Evolutionary conservation across 2,797 vertebrate genomes (phyloP), one percentile per base, ranked within the genome.

Genomic region (Knipowitschia caucasica): DNA sequence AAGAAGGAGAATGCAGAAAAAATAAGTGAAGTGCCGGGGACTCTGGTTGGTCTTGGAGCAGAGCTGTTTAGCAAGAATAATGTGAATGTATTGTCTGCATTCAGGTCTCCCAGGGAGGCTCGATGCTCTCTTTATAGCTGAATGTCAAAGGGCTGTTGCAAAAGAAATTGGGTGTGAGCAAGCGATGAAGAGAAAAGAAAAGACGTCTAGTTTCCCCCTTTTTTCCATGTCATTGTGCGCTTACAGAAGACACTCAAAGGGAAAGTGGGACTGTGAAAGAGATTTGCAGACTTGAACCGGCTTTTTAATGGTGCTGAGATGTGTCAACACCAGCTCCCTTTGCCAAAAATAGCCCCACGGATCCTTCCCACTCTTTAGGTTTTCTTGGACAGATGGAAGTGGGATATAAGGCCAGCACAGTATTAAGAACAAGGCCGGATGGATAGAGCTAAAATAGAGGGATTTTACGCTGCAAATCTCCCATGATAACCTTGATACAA

Each of bases 381-480:
- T 2, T 40, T 50, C 26, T 36, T 15, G 5, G 60, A 46, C 82
- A 87, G 86, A 88, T 86, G 86, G 86, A 62, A 80, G 75, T 30
- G 34, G 75, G 81, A 85, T 84, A 82, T 59, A 77, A 78, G 80
- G 77, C 25, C 66, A 72, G 77, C 71, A 56, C 45, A 67, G 82
- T 73, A 85, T 89, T 86, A 83, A 84, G 81, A 84, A 59, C 78
- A 69, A 63, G 62, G 65, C 64, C 18, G 54, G 60, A 49, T 47
- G 61, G 59, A 64, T 72, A 42, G 61, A 52, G 59, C 57, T 53
- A 50, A 46, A 17, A 56, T 59, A 47, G 66, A 80, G 64, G 86
- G 88, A 88, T 89, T 88, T 88, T 80, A 71, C 51, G 57, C 60
- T 56, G 60, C 77, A 80, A 87, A 86, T 80, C 87, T 82, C 29